Conservation (phyloP, 2,888 invertebrate genomes). For the Abrostola triplasia region DNA sequence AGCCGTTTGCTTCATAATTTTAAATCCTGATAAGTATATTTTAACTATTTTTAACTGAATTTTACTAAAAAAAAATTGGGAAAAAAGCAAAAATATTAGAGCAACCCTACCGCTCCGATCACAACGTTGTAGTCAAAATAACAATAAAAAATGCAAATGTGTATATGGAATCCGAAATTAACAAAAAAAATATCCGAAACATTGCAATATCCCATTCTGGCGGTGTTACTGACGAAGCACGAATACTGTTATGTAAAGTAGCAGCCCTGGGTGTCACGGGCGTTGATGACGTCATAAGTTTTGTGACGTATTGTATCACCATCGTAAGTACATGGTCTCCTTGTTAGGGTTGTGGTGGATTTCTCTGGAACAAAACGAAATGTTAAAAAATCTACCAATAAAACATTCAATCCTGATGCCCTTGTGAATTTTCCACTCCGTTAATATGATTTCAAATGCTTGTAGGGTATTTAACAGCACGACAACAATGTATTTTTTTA, state of each 20-base stretch:
- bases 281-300: constrained; percentile 53
- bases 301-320: constrained; percentile 69
- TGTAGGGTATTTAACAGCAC: constrained; percentile 74
- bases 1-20: background rate
- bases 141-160: constrained; percentile 36
- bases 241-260: constrained; percentile 84
- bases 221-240: constrained; percentile 83
- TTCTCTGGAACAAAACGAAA: constrained; percentile 78
- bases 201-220: constrained; percentile 85
- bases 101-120: constrained; percentile 43
- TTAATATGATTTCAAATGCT: constrained; percentile 68
- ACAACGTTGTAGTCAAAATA: constrained; percentile 52
- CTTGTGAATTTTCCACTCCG: constrained; percentile 12
- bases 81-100: constrained; percentile 20
- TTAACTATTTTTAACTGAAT: background rate
- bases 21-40: background rate
- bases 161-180: constrained; percentile 51
- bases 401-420: constrained; percentile 19
- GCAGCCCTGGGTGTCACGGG: constrained; percentile 55
- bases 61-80: background rate
- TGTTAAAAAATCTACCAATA: constrained; percentile 20
- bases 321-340: constrained; percentile 82
- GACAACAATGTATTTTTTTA: constrained; percentile 59
- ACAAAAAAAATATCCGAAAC: constrained; percentile 53
- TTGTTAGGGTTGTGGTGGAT: constrained; percentile 81